Evolutionary conservation across 2,888 invertebrate genomes (phyloP).

Genomic region (Synanthedon formicaeformis): DNA sequence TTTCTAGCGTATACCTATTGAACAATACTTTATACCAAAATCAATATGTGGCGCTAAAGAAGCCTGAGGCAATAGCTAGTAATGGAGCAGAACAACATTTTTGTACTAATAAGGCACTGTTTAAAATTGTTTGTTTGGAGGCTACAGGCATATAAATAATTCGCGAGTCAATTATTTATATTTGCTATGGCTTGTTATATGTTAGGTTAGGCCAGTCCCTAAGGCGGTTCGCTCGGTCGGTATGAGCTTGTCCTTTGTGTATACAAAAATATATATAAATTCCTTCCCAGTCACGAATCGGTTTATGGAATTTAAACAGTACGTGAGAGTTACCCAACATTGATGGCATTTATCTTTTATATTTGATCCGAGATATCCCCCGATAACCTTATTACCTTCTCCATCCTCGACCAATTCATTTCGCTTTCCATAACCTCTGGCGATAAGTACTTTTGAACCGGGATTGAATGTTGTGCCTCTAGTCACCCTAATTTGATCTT

Average conservation of each 20-base stretch:
- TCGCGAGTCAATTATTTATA: not conserved
- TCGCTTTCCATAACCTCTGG: constrained; percentile 47
- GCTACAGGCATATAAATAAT: too few relatives aligned
- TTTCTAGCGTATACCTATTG: too few relatives aligned
- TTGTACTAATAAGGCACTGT: too few relatives aligned
- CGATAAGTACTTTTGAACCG: constrained; percentile 50
- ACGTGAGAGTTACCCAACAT: not conserved
- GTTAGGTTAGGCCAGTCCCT: constrained; percentile 3
- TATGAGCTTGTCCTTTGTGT: not conserved
- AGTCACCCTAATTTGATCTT: constrained; percentile 52
- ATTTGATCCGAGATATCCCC: constrained; percentile 18
- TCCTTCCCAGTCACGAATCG: constrained; percentile 9
- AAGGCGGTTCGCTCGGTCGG: constrained; percentile 3
- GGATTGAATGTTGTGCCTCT: constrained; percentile 47
- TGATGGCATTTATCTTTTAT: constrained; percentile 13
- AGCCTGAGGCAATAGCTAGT: too few relatives aligned
- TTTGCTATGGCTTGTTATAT: not conserved
- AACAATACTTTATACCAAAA: too few relatives aligned
- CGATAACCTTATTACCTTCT: constrained; percentile 18
- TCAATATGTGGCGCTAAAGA: too few relatives aligned
- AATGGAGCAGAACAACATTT: too few relatives aligned
- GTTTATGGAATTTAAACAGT: constrained; percentile 6
- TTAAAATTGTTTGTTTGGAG: too few relatives aligned
- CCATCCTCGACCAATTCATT: constrained; percentile 13
- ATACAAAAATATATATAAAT: constrained; percentile 1